Evolutionary conservation across 2,888 invertebrate species (phyloP), one percentile per base, ranked within the genome.

Genomic region (Lepidochrysops patricia): DNA sequence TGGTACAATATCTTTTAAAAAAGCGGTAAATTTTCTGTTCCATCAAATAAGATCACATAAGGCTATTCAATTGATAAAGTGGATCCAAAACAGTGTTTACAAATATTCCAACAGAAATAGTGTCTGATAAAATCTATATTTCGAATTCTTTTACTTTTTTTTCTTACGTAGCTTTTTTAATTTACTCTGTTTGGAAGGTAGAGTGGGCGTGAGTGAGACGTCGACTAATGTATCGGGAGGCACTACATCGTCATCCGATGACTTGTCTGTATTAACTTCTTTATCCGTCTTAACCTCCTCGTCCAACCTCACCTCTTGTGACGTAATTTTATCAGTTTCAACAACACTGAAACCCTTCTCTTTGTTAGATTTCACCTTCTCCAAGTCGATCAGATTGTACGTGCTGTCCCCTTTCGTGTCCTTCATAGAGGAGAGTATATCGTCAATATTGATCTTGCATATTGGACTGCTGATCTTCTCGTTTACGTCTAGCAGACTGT

Each of bases 141-240:
- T 72, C 72, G 72, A 69, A 67, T 61, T 64, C 60, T 67, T 80
- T 80, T 91, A 92, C 81, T 91, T 92, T 74, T 91, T 91, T 83
- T 91, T 92, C 73, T 90, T 91, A 73, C 91, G 92, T 58, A 91
- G 83, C 73, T 91, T 91, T 73, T 90, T 90, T 71, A 89, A 84
- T 66, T 88, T 87, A 37, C 85, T 82, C 78, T 82, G 83, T 74
- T 89, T 89, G 68, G 76, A 78, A 69, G 83, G 78, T 71, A 80
- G 72, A 58, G 77, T 72, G 63, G 78, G 66, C 65, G 76, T 82
- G 62, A 81, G 79, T 68, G 83, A 76, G 73, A 84, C 80, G 69
- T 59, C 59, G 6, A 26, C 13, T 26, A 29, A 4, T 12, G 48
- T 57, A 26, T 52, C 80, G 1, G 89, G 89, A 34, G 90, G 88